Conservation (phyloP, 2,797 vertebrate species). For the Gephyroberyx darwinii region DNA sequence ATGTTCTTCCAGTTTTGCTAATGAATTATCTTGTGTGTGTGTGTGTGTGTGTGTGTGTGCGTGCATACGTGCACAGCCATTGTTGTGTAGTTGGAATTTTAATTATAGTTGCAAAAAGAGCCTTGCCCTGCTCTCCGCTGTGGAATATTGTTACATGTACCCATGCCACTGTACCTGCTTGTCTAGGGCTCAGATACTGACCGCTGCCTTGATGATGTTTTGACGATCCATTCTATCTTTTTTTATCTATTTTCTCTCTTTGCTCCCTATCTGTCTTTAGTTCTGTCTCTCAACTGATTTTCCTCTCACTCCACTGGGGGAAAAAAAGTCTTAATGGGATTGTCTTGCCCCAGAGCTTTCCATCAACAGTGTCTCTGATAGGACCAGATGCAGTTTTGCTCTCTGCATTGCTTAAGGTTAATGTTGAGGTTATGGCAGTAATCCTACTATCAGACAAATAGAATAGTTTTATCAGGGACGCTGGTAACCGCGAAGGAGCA, state of each 20-base stretch:
- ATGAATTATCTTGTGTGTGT: conserved; percentile 52
- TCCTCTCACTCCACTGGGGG: not conserved
- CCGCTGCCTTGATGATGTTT: too few relatives aligned
- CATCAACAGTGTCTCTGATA: conserved; percentile 1
- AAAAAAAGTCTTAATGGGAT: conserved; percentile 32
- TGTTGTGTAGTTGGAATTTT: not conserved
- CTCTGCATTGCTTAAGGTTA: not conserved
- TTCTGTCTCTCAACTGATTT: not conserved
- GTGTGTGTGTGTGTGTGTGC: conserved; percentile 19
- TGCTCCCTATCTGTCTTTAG: not conserved
- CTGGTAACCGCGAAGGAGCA: conserved; percentile 44
- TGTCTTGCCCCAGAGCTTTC: conserved; percentile 32
- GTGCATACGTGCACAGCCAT: not conserved
- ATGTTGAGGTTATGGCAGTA: conserved; percentile 47
- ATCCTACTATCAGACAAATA: conserved; percentile 62
- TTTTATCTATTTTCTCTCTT: too few relatives aligned
- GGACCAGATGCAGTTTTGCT: conserved; percentile 6
- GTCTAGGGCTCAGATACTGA: too few relatives aligned
- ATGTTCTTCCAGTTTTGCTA: conserved; percentile 51
- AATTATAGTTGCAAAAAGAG: conserved; percentile 6
- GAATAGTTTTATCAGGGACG: conserved; percentile 51
- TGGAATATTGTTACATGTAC: not conserved
- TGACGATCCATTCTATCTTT: too few relatives aligned
- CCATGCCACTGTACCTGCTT: too few relatives aligned
- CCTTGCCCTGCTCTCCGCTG: not conserved